Evolutionary conservation across 35 echinoderm and acorn worm species (phyloP), one percentile per base, ranked within the genome.

Genomic region (Heliocidaris tuberculata): DNA sequence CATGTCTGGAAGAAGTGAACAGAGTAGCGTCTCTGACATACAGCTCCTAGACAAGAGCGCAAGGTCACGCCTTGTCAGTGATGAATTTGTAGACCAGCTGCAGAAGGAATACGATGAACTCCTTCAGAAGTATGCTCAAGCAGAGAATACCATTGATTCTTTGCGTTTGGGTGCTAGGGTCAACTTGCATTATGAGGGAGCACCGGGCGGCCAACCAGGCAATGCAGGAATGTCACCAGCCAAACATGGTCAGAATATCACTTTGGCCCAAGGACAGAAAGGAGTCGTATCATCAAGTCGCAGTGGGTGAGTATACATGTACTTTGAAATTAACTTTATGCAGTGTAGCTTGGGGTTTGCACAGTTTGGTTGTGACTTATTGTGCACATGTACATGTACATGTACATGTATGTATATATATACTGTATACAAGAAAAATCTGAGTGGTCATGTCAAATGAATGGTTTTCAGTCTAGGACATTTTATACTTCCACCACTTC

Each of bases 121-220:
- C 47, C 85, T 99, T 16, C 94, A 94, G n/a, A 99, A 99, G 88
- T 97, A 97, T 95, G 98, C 98, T 5, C 97, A 95, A 31, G 98
- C 98, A 27, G 98, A 99, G 93, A 97, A 97, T 35, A 99, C 98
- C 24, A 99, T 99, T 85, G 98, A 99, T 92, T 96, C 95, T 49
- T 52, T 99, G 42, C 94, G 96, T 30, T 92, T 99, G 19, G 98
- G 98, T 4, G 98, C 98, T 49, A 97, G 95, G 93, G 98, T 99
- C 8, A 99, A 96, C 93, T 60, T 99, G 21, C 95, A 95, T 7
- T 95, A 95, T n/a, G 95, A 97, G 94, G 87, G 60, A 27, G 95
- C 96, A 50, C 95, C 94, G 2, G 94, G 31, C 54, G 95, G 96
- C 48, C 96, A 96, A 29, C 93, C 93, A 19, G 42, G 85, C 15